A percentile compares a stretch with the other conserved stretches of the same genome.
phyloP scores from a whole-genome alignment of 1,140 invertebrate genomes.

The Pygmarrhopalites habei region DNA sequence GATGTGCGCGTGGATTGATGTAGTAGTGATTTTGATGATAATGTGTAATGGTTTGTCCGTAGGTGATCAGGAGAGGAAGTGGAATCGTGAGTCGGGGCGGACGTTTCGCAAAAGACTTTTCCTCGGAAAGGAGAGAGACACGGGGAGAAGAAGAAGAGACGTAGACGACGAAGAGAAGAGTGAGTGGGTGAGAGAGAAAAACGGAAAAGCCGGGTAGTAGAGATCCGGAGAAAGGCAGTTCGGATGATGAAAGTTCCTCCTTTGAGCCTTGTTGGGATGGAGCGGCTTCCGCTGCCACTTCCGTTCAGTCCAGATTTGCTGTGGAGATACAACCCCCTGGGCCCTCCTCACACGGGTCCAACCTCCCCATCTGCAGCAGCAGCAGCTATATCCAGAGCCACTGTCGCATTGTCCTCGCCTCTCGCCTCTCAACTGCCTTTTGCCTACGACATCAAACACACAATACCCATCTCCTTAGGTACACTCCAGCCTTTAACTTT shows the following conservation, averaged over 20 bases:
- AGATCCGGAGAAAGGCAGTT: slow-evolving; percentile 31
- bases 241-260: slow-evolving; percentile 45
- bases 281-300: slow-evolving; percentile 55
- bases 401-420: slow-evolving; percentile 39
- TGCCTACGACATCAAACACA: slow-evolving; percentile 69
- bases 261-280: slow-evolving; percentile 47
- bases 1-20: not conserved
- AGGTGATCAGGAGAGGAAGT: slow-evolving; percentile 26
- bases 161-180: slow-evolving; percentile 1
- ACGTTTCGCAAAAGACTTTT: not conserved
- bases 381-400: slow-evolving; percentile 52
- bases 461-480: slow-evolving; percentile 66
- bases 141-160: slow-evolving; percentile 1
- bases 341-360: slow-evolving; percentile 48
- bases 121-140: too few species aligned
- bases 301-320: slow-evolving; percentile 69
- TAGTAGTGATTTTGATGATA: slow-evolving; percentile 20
- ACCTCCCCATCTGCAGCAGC: slow-evolving; percentile 39
- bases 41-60: slow-evolving; percentile 27
- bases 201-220: slow-evolving; percentile 27
- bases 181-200: slow-evolving; percentile 18
- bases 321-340: slow-evolving; percentile 69
- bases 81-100: slow-evolving; percentile 11
- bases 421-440: slow-evolving; percentile 40
- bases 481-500: slow-evolving; percentile 8